A percentile compares a stretch with the other conserved stretches of the same genome.
Evolutionary conservation across 2,888 invertebrate genomes (phyloP).

Genomic region (Cremastinae sp.): DNA sequence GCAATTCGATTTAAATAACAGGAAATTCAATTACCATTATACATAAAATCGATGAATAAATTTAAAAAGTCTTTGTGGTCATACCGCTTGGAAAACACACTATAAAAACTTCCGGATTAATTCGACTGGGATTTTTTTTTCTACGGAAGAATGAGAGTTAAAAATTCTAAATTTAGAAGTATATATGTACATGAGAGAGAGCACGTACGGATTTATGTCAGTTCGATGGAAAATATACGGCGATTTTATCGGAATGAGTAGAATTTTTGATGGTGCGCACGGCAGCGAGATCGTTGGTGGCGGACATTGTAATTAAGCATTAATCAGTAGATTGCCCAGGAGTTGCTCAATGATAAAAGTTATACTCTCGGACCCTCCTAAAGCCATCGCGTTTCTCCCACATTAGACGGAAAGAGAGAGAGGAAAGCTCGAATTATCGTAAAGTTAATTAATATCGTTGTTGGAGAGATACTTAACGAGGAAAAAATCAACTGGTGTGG

Average conservation of each 20-base stretch:
- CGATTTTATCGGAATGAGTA: conserved; percentile 37
- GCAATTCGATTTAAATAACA: no score
- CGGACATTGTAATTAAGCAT: conserved; percentile 42
- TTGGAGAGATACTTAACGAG: conserved; percentile 18
- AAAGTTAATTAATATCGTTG: conserved; percentile 45
- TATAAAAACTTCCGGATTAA: no score
- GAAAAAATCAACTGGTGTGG: conserved; percentile 23
- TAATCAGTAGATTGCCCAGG: background rate
- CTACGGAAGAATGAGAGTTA: background rate
- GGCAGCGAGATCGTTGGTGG: background rate
- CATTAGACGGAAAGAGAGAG: background rate
- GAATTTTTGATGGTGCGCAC: conserved; percentile 16
- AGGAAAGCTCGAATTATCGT: conserved; percentile 20
- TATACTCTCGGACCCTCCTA: background rate
- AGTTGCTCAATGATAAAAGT: conserved; percentile 10
- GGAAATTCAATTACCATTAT: no score
- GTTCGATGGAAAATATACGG: conserved; percentile 29
- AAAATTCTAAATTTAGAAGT: no score
- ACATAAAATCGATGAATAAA: no score
- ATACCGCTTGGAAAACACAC: no score
- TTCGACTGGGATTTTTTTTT: background rate
- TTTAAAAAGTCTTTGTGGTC: no score
- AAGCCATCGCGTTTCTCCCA: background rate
- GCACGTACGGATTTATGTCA: conserved; percentile 4
- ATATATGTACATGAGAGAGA: background rate